Evolutionary conservation across 2,113 vertebrate genomes (phyloP), one percentile per base, ranked within the genome.

Genomic region (Gorsachius goisagi): DNA sequence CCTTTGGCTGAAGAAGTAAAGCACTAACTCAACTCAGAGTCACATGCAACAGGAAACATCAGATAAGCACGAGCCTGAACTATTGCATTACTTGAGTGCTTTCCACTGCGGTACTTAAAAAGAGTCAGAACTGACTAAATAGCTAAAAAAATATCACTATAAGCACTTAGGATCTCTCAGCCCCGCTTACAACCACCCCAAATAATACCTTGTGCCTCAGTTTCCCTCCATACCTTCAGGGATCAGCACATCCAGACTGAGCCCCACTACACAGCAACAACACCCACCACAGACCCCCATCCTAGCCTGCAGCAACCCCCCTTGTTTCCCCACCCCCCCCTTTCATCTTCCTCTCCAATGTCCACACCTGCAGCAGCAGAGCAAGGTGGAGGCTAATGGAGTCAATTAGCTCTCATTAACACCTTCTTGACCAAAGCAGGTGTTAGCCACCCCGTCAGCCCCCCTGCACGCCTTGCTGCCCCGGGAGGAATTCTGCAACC

Each of bases 21-120:
- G 49, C 20, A 12, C 14, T 58, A 28, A 4, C 28, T 59, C 8
- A 58, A 32, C 20, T 19, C 55, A 59, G 53, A 59, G 20, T n/a
- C 44, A 19, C 6, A 7, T 3, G 23, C 22, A 86, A 49, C 28
- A 60, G 62, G 50, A 87, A 89, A 56, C 11, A 21, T 19, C 47
- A 50, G 22, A 50, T 2, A 78, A 32, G 2, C 6, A 10, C 9
- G 5, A 88, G 26, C 27, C 39, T 64, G 41, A 86, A 3, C 9
- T 53, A 7, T 19, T 52, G 33, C 3, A 0, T 19, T 67, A 16
- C 18, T 76, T 4, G 1, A 47, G 2, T 33, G 8, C 5, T 30
- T 77, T 73, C 83, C 6, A 17, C 6, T 15, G 1, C 1, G 5
- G 6, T 12, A 6, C 11, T 45, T 32, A 49, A 59, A 59, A 82